phyloP scores from a whole-genome alignment of 2,888 invertebrate species.

The Limnephilus auricula region DNA sequence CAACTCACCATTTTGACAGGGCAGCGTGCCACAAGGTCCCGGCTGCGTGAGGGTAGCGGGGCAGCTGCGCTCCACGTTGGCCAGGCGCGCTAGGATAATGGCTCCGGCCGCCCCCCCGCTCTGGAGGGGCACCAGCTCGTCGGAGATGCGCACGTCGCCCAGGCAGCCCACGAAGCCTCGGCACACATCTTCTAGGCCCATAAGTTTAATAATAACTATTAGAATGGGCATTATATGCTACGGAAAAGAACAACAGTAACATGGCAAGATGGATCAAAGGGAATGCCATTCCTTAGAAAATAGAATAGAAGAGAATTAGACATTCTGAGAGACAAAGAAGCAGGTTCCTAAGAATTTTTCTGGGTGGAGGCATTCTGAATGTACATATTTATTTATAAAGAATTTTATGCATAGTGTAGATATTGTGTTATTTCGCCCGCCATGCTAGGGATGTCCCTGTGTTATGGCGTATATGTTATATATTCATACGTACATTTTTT shows the following conservation, averaged over 20 bases:
- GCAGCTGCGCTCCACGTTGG: constrained; percentile 85
- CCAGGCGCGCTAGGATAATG: constrained; percentile 81
- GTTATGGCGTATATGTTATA: no score
- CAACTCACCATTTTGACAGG: constrained; percentile 85
- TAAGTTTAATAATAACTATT: not conserved
- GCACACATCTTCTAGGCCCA: constrained; percentile 82
- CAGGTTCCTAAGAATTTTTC: no score
- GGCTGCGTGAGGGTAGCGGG: constrained; percentile 79
- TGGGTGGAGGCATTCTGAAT: no score
- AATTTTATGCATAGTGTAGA: no score
- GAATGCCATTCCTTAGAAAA: no score
- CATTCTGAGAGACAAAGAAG: no score
- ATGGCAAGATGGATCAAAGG: not conserved
- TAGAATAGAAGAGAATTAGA: no score
- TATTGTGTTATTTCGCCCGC: no score
- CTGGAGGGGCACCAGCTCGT: constrained; percentile 83
- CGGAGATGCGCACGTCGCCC: constrained; percentile 89
- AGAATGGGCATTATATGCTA: not conserved
- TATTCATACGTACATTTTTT: no score
- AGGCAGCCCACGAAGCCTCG: constrained; percentile 95
- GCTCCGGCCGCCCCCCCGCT: constrained; percentile 78
- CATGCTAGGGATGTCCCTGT: no score
- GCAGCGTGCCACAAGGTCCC: constrained; percentile 86
- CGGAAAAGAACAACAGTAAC: not conserved
- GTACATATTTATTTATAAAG: no score